Percentiles rank a stretch among this genome's conserved stretches.
These are phyloP conservation scores for Ganaspis brasiliensis DNA, from an alignment of 2,888 invertebrate species.

Conservation along the genomic window DNA sequence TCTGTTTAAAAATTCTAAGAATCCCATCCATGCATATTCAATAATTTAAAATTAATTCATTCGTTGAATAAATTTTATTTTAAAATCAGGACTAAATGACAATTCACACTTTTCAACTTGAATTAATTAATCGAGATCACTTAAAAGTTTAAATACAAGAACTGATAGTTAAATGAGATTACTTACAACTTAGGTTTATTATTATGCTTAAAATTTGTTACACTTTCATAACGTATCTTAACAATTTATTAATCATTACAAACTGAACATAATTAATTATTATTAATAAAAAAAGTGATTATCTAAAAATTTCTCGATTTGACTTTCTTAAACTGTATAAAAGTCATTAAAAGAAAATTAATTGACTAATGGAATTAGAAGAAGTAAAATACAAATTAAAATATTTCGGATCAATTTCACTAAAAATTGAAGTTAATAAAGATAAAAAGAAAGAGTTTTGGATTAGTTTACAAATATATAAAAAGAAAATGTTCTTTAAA, in stretches of 20 bases:
- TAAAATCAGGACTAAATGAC: background rate
- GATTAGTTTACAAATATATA: too few species aligned
- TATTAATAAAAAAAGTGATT: background rate
- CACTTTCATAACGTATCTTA: slow-evolving; percentile 45
- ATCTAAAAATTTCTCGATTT: too few species aligned
- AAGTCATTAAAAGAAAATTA: too few species aligned
- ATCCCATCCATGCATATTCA: slow-evolving; percentile 47
- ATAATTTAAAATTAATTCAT: slow-evolving; percentile 49
- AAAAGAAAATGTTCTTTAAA: too few species aligned
- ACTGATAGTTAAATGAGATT: slow-evolving; percentile 35
- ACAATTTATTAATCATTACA: slow-evolving; percentile 43
- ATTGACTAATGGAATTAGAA: too few species aligned
- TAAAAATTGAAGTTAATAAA: too few species aligned
- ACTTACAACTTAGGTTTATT: background rate
- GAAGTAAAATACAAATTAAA: too few species aligned
- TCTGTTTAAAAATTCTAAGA: slow-evolving; percentile 2
- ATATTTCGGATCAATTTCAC: too few species aligned
- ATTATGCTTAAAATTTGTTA: slow-evolving; percentile 27
- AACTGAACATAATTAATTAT: background rate
- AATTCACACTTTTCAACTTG: background rate
- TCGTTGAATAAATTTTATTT: slow-evolving; percentile 2
- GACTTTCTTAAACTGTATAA: too few species aligned
- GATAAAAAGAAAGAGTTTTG: too few species aligned
- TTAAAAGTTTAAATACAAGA: background rate
- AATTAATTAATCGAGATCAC: slow-evolving; percentile 3